Evolutionary conservation across 1,140 invertebrate genomes (phyloP), one percentile per base, ranked within the genome.

Genomic region (Drosophila sp.): DNA sequence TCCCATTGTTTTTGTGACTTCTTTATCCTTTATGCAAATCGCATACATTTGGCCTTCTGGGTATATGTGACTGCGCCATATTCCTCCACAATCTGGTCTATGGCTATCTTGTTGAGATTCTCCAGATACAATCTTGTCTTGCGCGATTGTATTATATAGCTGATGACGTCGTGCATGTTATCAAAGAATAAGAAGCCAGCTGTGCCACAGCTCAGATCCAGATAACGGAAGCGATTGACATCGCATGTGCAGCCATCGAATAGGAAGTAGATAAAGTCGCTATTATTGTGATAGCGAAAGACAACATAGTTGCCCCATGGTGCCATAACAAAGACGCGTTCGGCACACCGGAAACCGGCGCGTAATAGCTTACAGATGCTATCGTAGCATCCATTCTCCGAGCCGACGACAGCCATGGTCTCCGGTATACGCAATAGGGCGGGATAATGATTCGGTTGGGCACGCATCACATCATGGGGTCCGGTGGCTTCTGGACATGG

Each of bases 261-360:
- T 8, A 92, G 66, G 56, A 90, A 91, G 68, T 91, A 92, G 35
- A 84, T 89, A 30, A 81, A 86, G 47, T 92, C 80, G 2, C 56
- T 71, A 29, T 77, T 77, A 27, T 85, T 80, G 33, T 92, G 82
- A 40, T 76, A 84, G 3, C 91, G 90, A 35, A 92, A 92, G 1
- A 91, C 81, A 33, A 91, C 91, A 60, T 92, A 92, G 60, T 91
- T 92, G 44, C 91, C 91, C 91, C 91, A 92, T 4, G 91, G 91
- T 1, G 91, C 90, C 90, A 92, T 92, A 27, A 87, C 78, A 29
- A 92, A 83, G 29, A 92, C 77, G 11, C 91, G 86, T 58, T 92
- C 91, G 33, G 89, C 84, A 69, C 91, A 91, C 57, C 83, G 89
- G 62, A 92, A 91, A 25, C 83, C 91, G 35, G 89, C 80, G n/a